Base-by-base conservation (phyloP, 2,113 vertebrate species). In the Forbesichthys papilliferus region DNA sequence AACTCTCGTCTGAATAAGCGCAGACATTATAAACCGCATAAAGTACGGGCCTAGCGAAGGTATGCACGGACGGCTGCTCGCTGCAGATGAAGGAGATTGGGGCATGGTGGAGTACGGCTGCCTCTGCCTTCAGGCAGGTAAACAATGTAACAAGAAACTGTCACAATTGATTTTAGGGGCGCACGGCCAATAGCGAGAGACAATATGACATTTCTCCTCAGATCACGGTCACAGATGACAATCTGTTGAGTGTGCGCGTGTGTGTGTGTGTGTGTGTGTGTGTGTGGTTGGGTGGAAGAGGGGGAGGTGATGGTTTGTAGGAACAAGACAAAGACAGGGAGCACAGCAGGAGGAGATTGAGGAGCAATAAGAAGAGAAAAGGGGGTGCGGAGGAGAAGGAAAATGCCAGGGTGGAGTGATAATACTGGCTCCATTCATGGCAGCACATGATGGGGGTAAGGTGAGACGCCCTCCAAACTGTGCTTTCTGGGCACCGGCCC, bases 401-500 rank as follows among this genome's bases (percentile, higher is more conserved):
- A 87, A 89, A 71, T 82, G 77, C 36, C 36, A 42, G 5, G 61
- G 66, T 53, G 34, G 68, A 78, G 84, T 90, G 88, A 90, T 90
- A 88, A 91, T 88, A 89, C 74, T 81, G 79, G 69, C 71, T 80
- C 74, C 85, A 87, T 89, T 90, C 85, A 86, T 8, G 86, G 54
- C 83, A 34, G 79, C 66, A 77, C 65, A 81, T 71, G 68, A 81
- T 71, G 68, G 63, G 60, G 73, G 89, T 89, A 91, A 91, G 88
- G 81, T 86, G 91, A 92, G 81, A 88, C 82, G 80, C 68, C 61
- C 64, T 80, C 80, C 86, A 87, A 90, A 90, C 87, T 89, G 88
- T 91, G 89, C 83, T 89, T 91, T 91, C 91, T 90, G 89, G 91
- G 91, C 91, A 89, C 46, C 11, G 75, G 78, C 86, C 91, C 91